Base-by-base conservation (phyloP, 2,797 vertebrate genomes). In the Tragopan temminckii region DNA sequence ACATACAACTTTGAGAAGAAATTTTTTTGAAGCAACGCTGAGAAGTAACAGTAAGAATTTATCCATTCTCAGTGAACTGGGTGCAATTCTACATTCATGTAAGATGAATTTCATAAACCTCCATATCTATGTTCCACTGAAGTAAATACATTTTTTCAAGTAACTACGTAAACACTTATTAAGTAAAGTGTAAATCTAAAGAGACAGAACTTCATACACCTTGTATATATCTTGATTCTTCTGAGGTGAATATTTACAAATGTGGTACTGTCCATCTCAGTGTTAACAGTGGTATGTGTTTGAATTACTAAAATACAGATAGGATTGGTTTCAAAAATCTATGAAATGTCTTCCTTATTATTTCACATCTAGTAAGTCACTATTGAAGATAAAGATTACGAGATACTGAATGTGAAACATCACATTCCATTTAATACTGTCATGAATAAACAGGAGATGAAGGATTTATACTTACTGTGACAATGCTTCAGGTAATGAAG, bases 331-430 rank as follows among this genome's bases (percentile, higher is more conserved):
- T 88, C 36, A 31, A 61, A 89, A 93, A 58, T 24, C 7, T 19
- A 7, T 42, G 1, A 42, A 69, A 55, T 62, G 4, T 0, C 1
- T 53, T 71, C 20, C 23, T 5, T 48, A 45, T 1, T 53, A 33
- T 69, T 81, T 66, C 13, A 72, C 2, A 21, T 43, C 5, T 57
- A 13, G 5, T 24, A 84, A 50, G 35, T 84, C 15, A 36, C 8
- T 70, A 43, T 9, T 53, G 11, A 69, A 48, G 52, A 53, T 53
- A n/a, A 91, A 38, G 12, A n/a, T 20, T 29, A 1, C 27, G 63
- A 75, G 14, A 23, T 38, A 17, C 0, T 58, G 29, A 75, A 2
- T 63, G 7, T 45, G 48, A 89, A 70, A 33, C 2, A 36, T 42
- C 6, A 6, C 2, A 5, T 62, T 86, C 52, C 16, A 64, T 83